Percentiles rank a stretch among this genome's conserved stretches.
phyloP scores from a whole-genome alignment of 2,797 vertebrate genomes.

The Naso thynnoides region DNA sequence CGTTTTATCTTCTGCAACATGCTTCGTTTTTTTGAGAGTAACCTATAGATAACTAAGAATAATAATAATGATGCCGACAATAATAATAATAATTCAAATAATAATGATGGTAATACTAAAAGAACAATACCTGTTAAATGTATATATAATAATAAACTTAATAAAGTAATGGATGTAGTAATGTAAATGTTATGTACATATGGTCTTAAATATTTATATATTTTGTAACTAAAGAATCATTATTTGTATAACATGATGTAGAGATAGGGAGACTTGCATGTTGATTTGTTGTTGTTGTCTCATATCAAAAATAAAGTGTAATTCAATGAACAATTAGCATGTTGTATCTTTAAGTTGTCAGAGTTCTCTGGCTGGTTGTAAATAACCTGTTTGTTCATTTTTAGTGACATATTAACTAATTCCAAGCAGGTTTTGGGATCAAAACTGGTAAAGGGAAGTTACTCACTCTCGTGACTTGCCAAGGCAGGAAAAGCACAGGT shows the following conservation, averaged over 20 bases:
- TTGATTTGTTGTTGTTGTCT: constrained; percentile 85
- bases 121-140: constrained; percentile 83
- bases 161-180: constrained; percentile 93
- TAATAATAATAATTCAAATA: constrained; percentile 73
- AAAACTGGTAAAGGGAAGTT: background rate
- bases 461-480: background rate
- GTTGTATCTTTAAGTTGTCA: constrained; percentile 35
- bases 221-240: constrained; percentile 90
- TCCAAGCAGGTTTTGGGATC: background rate
- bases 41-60: constrained; percentile 80
- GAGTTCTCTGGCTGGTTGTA: constrained; percentile 17
- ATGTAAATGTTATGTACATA: constrained; percentile 90
- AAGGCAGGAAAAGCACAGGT: background rate
- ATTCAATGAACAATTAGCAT: constrained; percentile 77
- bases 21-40: constrained; percentile 83
- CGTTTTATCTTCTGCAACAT: constrained; percentile 87
- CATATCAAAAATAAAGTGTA: constrained; percentile 87
- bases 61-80: constrained; percentile 65
- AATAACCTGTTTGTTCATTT: background rate
- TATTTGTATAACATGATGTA: constrained; percentile 89
- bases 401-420: background rate
- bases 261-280: constrained; percentile 86
- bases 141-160: constrained; percentile 86
- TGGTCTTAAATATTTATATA: constrained; percentile 91
- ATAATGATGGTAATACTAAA: constrained; percentile 76